Evolutionary conservation across 2,888 invertebrate species (phyloP).

Genomic region (Rhingia campestris): DNA sequence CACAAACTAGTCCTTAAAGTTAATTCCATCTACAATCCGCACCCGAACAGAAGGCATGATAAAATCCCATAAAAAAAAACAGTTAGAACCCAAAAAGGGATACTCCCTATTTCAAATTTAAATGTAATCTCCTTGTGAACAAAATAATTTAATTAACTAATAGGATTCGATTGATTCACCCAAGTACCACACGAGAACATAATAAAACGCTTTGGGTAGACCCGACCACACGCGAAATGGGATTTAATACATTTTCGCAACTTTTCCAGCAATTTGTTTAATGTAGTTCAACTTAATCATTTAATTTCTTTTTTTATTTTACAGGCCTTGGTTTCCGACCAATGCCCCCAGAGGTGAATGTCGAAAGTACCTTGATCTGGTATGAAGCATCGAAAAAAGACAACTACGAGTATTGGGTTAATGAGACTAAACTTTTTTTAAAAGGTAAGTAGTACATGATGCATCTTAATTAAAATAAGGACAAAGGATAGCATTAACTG

Average conservation of each 20-base stretch:
- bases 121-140: slow-evolving; percentile 38
- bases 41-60: slow-evolving; percentile 34
- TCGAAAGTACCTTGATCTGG: slow-evolving; percentile 98
- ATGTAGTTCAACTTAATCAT: slow-evolving; percentile 30
- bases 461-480: background rate
- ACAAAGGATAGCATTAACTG: too few species aligned
- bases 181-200: slow-evolving; percentile 43
- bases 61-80: slow-evolving; percentile 24
- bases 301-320: slow-evolving; percentile 71
- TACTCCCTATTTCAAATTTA: slow-evolving; percentile 23
- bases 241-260: slow-evolving; percentile 38
- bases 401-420: slow-evolving; percentile 91
- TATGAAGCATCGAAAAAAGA: slow-evolving; percentile 87
- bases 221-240: background rate
- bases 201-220: slow-evolving; percentile 19
- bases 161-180: slow-evolving; percentile 76
- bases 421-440: slow-evolving; percentile 89
- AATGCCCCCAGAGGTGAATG: slow-evolving; percentile 94
- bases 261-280: slow-evolving; percentile 20
- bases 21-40: slow-evolving; percentile 36
- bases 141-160: slow-evolving; percentile 78
- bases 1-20: slow-evolving; percentile 17
- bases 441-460: slow-evolving; percentile 85
- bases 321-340: slow-evolving; percentile 98
- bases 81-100: background rate